phyloP scores from a whole-genome alignment of 1,140 invertebrate genomes.

The Drosophila saltans region DNA sequence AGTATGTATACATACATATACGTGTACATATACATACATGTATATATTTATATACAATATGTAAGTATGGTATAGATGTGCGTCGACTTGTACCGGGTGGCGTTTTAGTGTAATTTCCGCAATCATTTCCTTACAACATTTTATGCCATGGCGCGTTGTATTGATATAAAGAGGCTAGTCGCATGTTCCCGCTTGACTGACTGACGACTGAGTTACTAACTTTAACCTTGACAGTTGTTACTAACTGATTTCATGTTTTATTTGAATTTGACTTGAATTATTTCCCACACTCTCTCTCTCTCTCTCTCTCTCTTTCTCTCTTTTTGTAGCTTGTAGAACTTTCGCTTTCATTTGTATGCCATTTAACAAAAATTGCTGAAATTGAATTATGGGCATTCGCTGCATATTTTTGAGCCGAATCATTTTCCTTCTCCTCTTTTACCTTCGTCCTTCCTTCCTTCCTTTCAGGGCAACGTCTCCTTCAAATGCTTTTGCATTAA shows the following conservation, averaged over 20 bases:
- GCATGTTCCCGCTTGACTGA: constrained; percentile 21
- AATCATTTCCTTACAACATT: constrained; percentile 75
- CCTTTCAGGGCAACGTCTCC: constrained; percentile 14
- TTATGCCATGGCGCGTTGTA: constrained; percentile 51
- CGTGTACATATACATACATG: neutral
- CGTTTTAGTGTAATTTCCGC: constrained; percentile 78
- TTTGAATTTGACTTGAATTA: constrained; percentile 10
- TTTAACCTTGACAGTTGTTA: constrained; percentile 16
- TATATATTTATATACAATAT: neutral
- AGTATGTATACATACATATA: neutral
- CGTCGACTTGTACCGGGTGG: constrained; percentile 29
- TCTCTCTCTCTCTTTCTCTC: neutral
- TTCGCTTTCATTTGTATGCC: constrained; percentile 37
- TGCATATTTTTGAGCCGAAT: constrained; percentile 46
- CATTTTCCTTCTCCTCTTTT: neutral
- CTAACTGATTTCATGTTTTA: constrained; percentile 31
- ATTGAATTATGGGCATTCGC: constrained; percentile 63
- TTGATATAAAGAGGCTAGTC: constrained; percentile 20
- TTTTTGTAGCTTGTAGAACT: constrained; percentile 6
- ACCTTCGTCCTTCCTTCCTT: neutral
- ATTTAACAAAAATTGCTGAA: constrained; percentile 53
- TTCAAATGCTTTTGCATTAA: constrained; percentile 77
- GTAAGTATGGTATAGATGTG: neutral
- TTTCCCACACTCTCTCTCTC: constrained; percentile 3
- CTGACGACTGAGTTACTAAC: constrained; percentile 19